Evolutionary conservation across 2,113 vertebrate genomes (phyloP).

Genomic region (Speoplatyrhinus poulsoni): DNA sequence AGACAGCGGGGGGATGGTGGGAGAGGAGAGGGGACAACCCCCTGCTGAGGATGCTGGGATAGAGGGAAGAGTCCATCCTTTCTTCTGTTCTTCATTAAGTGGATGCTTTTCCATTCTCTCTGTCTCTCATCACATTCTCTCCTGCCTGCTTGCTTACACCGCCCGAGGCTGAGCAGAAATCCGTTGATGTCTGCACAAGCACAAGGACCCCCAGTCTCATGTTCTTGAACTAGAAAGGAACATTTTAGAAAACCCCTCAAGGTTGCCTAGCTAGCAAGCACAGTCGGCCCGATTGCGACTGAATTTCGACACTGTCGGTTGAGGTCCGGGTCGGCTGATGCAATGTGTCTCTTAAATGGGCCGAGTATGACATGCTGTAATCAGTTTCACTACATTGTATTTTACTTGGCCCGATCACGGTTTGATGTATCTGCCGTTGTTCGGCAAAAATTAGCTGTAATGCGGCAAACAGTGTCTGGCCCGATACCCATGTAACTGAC

Average conservation of each 20-base stretch:
- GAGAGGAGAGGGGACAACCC: slow-evolving; percentile 19
- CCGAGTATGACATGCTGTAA: too few species aligned
- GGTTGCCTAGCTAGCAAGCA: not conserved
- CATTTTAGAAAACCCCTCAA: slow-evolving; percentile 16
- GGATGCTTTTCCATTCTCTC: slow-evolving; percentile 20
- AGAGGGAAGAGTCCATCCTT: slow-evolving; percentile 21
- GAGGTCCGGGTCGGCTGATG: too few species aligned
- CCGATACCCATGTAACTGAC: too few species aligned
- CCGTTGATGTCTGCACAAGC: slow-evolving; percentile 63
- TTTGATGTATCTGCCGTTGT: too few species aligned
- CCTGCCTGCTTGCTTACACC: slow-evolving; percentile 9
- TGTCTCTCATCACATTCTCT: slow-evolving; percentile 5
- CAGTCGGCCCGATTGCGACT: too few species aligned
- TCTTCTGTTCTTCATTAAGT: slow-evolving; percentile 31
- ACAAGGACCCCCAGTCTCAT: slow-evolving; percentile 41
- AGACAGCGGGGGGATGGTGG: slow-evolving; percentile 2
- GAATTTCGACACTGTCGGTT: too few species aligned
- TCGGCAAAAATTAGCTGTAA: too few species aligned
- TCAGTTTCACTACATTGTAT: too few species aligned
- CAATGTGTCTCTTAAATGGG: too few species aligned
- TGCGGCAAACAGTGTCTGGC: too few species aligned
- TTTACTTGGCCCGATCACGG: too few species aligned
- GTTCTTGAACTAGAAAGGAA: slow-evolving; percentile 44
- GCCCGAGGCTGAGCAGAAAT: slow-evolving; percentile 49
- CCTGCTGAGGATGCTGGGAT: slow-evolving; percentile 28